Conservation (phyloP, 2,888 invertebrate genomes). For the Kryphioiulus occultus region DNA sequence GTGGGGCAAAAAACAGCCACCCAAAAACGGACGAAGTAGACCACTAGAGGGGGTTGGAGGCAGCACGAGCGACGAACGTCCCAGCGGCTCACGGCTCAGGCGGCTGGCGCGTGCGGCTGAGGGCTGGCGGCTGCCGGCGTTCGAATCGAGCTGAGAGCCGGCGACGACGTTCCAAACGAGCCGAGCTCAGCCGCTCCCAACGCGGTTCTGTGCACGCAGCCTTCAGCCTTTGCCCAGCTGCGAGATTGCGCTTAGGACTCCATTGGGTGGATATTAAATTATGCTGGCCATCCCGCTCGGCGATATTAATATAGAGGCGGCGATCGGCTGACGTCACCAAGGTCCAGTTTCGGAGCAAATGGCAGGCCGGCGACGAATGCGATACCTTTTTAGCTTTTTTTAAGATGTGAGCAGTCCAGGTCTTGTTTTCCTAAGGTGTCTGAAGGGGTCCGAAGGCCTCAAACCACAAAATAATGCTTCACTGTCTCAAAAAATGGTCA, state of each 20-base stretch:
- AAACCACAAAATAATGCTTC: too few species aligned
- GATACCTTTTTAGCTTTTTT: too few species aligned
- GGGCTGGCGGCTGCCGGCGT: not conserved
- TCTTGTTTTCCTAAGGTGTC: too few species aligned
- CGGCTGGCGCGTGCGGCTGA: not conserved
- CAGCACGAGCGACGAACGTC: not conserved
- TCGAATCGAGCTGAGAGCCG: not conserved
- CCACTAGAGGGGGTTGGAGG: not conserved
- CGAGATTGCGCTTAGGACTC: not conserved
- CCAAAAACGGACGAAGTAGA: not conserved
- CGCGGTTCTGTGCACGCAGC: not conserved
- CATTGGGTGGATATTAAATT: constrained; percentile 21
- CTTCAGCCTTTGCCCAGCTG: not conserved
- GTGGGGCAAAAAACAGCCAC: not conserved
- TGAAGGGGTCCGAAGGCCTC: too few species aligned
- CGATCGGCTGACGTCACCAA: not conserved
- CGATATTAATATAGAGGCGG: constrained; percentile 23
- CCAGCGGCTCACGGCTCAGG: not conserved
- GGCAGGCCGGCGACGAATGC: not conserved
- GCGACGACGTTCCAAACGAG: not conserved
- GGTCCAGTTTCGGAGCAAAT: not conserved
- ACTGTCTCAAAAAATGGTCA: too few species aligned
- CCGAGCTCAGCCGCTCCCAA: not conserved
- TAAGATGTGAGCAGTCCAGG: too few species aligned
- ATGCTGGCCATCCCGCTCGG: not conserved